These are phyloP conservation scores for Rhodeus uyekii DNA, from an alignment of 2,797 vertebrate species.

Conservation along the genomic window DNA sequence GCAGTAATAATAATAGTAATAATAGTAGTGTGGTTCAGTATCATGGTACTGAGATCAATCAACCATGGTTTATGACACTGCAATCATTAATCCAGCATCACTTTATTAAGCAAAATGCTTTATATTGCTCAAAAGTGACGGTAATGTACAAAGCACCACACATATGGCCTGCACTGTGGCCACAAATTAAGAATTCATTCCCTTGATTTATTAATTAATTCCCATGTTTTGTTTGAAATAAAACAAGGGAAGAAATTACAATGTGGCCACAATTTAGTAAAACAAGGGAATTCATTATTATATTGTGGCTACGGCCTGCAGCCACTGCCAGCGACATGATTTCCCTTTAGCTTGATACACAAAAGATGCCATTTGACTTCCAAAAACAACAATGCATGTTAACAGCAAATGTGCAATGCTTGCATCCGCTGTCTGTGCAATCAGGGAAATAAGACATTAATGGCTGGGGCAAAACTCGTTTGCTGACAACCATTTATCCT, in stretches of 20 bases:
- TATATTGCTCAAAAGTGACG: background rate
- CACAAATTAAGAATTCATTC: too few relatives aligned
- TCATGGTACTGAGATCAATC: too few relatives aligned
- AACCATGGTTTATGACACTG: too few relatives aligned
- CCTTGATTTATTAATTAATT: background rate
- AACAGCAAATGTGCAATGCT: background rate
- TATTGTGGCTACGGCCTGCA: too few relatives aligned
- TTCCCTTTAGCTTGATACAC: background rate
- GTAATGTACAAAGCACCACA: too few relatives aligned
- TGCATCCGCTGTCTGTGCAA: background rate
- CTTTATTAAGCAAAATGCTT: too few relatives aligned
- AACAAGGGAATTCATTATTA: too few relatives aligned
- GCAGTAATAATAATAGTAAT: background rate
- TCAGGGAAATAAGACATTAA: constrained; percentile 20
- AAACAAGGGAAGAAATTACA: too few relatives aligned
- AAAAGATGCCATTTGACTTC: constrained; percentile 5
- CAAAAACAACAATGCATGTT: constrained; percentile 5
- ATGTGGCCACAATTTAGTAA: too few relatives aligned
- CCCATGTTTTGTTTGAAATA: background rate
- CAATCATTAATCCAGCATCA: too few relatives aligned
- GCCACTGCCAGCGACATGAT: background rate
- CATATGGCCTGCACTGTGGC: too few relatives aligned
- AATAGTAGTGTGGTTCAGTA: too few relatives aligned
- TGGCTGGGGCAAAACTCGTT: background rate
- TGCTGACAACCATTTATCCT: constrained; percentile 10